Base-by-base conservation (phyloP, 53 echinoderm and acorn worm genomes). In the Luidia sarsii region DNA sequence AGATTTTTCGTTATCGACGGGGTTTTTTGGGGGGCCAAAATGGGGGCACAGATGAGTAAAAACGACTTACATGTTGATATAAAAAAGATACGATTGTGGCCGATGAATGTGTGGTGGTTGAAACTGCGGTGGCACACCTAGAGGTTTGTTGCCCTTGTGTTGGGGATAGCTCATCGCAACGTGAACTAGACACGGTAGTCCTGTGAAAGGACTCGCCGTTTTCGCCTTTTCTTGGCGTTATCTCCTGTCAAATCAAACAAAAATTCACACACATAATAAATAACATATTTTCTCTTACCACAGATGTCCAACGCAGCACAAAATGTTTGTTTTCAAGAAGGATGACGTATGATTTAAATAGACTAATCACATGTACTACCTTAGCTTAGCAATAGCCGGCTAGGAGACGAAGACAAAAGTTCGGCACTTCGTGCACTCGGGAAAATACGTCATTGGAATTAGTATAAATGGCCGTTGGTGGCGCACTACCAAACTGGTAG, bases 121-220 rank as follows among this genome's bases (percentile, higher is more conserved):
- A 77, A 31, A 60, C 46, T 43, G 80, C 57, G 70, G 65, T 70
- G 90, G 80, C 94, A 90, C 90, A 90, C 90, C 90, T 90, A 87
- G 55, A 89, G 75, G 89, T 87, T 92, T 92, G 71, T 33, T 33
- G 71, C 67, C 51, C 35, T 65, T 80, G 21, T 69, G 70, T 83
- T 75, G 74, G 67, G 82, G n/a, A 89, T 89, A 84, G 95, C 92
- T 95, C 95, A 95, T 95, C 82, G 95, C 95, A 92, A 86, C 91
- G 89, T 84, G 77, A 87, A 92, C 89, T 69, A 68, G 45, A 72
- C 73, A 89, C 89, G 89, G 89, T 92, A 92, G 95, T 84, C 91
- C 92, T 80, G 60, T 89, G 54, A 70, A 61, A 95, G 95, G 92
- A 89, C 92, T 81, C 70, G 80, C 95, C 95, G 95, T 92, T 95